phyloP scores from a whole-genome alignment of 2,113 vertebrate species.

The Sylvietta virens region DNA sequence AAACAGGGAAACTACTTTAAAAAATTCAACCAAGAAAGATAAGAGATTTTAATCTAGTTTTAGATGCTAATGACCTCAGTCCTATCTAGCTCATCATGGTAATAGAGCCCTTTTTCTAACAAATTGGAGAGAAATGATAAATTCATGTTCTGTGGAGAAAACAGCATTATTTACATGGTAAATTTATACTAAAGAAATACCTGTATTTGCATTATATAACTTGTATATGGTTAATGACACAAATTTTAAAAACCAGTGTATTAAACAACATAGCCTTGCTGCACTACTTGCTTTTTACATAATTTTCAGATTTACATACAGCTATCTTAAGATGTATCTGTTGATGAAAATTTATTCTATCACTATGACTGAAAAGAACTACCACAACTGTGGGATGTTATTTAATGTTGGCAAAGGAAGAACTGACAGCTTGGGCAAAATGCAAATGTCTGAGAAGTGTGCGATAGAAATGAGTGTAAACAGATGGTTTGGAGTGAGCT shows the following conservation, averaged over 20 bases:
- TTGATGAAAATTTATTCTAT: background rate
- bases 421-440: slow-evolving; percentile 63
- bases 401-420: slow-evolving; percentile 46
- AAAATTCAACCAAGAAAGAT: background rate
- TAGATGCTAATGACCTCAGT: background rate
- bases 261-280: background rate
- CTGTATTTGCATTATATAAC: background rate
- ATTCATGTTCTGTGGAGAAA: background rate
- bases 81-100: background rate
- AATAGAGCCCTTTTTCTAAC: background rate
- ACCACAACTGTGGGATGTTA: slow-evolving; percentile 12
- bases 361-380: slow-evolving; percentile 4
- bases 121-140: background rate
- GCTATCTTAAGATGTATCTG: background rate
- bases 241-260: background rate
- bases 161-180: background rate
- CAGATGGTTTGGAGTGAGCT: slow-evolving; percentile 63
- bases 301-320: background rate
- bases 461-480: slow-evolving; percentile 55
- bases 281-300: background rate
- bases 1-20: background rate
- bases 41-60: background rate
- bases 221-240: background rate
- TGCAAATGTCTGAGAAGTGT: slow-evolving; percentile 56
- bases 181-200: background rate